These are phyloP conservation scores for Blastobasis lacticolella DNA, from an alignment of 2,888 invertebrate genomes.

Conservation along the genomic window DNA sequence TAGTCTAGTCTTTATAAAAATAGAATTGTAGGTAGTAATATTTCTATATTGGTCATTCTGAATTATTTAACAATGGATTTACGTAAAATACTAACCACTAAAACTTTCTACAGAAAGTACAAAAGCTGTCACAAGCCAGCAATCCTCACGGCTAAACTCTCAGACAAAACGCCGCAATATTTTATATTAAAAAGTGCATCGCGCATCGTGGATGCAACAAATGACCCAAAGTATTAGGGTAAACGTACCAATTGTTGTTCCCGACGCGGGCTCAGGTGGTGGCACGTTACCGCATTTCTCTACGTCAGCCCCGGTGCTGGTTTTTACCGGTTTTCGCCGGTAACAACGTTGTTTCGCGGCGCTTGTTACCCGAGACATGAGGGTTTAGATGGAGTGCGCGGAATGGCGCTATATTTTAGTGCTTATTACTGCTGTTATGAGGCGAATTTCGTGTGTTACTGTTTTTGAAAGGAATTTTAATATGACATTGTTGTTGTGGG, in stretches of 20 bases:
- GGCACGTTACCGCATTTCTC: constrained; percentile 36
- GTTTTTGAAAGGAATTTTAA: not conserved
- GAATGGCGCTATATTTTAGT: not conserved
- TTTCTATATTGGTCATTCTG: too few species aligned
- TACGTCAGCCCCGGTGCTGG: constrained; percentile 28
- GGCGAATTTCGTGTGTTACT: not conserved
- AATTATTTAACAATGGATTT: too few species aligned
- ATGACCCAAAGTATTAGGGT: constrained; percentile 25
- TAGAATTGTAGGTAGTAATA: too few species aligned
- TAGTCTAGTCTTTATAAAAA: too few species aligned
- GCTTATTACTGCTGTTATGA: not conserved
- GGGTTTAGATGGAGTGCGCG: constrained; percentile 29
- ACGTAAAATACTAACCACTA: too few species aligned
- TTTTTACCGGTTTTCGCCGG: constrained; percentile 6
- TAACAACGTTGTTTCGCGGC: constrained; percentile 8
- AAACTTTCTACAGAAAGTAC: too few species aligned
- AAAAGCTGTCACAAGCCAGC: too few species aligned
- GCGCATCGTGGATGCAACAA: constrained; percentile 19
- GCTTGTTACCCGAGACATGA: constrained; percentile 24
- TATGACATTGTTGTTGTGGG: not conserved
- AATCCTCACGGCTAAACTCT: too few species aligned
- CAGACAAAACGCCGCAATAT: too few species aligned
- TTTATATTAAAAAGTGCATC: not conserved
- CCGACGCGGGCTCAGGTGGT: constrained; percentile 35
- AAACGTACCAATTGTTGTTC: constrained; percentile 26